Evolutionary conservation across 2,888 invertebrate species (phyloP).

Genomic region (Yponomeuta sedellus): DNA sequence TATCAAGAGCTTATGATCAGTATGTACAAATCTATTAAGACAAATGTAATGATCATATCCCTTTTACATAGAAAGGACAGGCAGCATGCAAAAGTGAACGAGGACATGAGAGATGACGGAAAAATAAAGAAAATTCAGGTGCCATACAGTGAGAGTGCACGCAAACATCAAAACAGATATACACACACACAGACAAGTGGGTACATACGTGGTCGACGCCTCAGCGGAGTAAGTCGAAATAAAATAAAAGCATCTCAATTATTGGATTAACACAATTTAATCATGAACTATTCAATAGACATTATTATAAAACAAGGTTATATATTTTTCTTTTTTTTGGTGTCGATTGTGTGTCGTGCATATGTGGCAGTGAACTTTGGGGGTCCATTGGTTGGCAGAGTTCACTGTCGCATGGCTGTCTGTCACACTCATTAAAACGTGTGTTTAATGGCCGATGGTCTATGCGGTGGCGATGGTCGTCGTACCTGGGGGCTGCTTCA

Average conservation of each 20-base stretch:
- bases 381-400: slow-evolving; percentile 39
- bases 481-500: slow-evolving; percentile 66
- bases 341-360: slow-evolving; percentile 69
- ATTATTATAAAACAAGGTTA: slow-evolving; percentile 70
- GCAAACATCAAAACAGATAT: slow-evolving; percentile 66
- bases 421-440: slow-evolving; percentile 62
- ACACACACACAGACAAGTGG: slow-evolving; percentile 69
- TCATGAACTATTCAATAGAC: slow-evolving; percentile 71
- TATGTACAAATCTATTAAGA: not conserved
- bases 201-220: slow-evolving; percentile 75
- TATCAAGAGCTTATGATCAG: not conserved
- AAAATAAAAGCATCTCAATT: slow-evolving; percentile 75
- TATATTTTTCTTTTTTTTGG: slow-evolving; percentile 56
- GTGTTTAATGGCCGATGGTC: slow-evolving; percentile 55
- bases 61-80: slow-evolving; percentile 36
- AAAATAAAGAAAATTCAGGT: slow-evolving; percentile 45
- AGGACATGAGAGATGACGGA: slow-evolving; percentile 46
- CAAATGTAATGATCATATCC: no score
- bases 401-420: slow-evolving; percentile 63
- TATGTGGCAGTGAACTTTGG: slow-evolving; percentile 64
- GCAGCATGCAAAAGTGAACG: slow-evolving; percentile 68
- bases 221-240: slow-evolving; percentile 74
- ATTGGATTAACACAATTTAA: slow-evolving; percentile 76
- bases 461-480: slow-evolving; percentile 64
- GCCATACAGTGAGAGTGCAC: slow-evolving; percentile 69